Base-by-base conservation (phyloP, 2,113 vertebrate genomes). In the Aphelocoma coerulescens region DNA sequence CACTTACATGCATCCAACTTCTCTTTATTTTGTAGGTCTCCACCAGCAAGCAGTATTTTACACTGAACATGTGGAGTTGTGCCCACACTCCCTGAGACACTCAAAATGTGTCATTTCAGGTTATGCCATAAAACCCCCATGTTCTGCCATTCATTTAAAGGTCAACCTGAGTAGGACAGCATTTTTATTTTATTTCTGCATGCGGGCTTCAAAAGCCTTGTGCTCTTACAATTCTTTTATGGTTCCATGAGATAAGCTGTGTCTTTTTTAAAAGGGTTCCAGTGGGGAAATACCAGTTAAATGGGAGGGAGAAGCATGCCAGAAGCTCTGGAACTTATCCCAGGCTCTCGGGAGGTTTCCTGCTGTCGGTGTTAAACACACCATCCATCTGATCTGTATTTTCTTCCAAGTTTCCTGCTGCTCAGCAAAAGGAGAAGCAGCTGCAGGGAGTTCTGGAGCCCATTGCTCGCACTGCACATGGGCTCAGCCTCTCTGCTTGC, bases 291-390 rank as follows among this genome's bases (percentile, higher is more conserved):
- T 52, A 89, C 77, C 91, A 95, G 73, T 66, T 83, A 90, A 95
- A 92, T 49, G 67, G 62, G 78, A 95, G 59, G 69, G 80, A 90
- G 80, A 88, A 82, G 58, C 10, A 2, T 71, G 88, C 76, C 86
- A 91, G 88, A 43, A 91, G 80, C 65, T 75, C 93, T 95, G 93
- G 94, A 95, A 91, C 75, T 96, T 81, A 69, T 93, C 94, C 93
- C 83, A 72, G 81, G 58, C 84, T 94, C 94, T 88, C 44, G 11
- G 67, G 88, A 65, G 89, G 78, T 91, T 95, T 94, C 88, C 93
- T 80, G 78, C 73, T 84, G 54, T 74, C 6, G 0, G 61, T 89
- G 84, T 93, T 96, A 94, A 96, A 84, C 68, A 28, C 84, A 63
- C 58, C 72, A 92, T 88, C 91, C 71, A 27, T 93, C 68, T 57